Conservation (phyloP, 1,140 invertebrate genomes). For the Papilio polyxenes region DNA sequence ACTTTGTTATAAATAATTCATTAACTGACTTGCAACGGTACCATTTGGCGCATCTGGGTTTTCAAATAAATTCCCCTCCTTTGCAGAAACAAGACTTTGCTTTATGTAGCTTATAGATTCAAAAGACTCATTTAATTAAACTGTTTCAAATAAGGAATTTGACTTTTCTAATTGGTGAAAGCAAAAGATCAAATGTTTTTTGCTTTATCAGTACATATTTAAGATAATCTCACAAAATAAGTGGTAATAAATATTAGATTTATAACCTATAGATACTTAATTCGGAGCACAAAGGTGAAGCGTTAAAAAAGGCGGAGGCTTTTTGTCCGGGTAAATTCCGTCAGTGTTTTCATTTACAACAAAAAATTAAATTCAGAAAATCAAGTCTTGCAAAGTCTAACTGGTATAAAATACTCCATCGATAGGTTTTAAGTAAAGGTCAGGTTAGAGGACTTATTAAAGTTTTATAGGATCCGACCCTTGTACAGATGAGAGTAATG, state of each 20-base stretch:
- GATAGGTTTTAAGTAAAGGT: no score
- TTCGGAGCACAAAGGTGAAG: no score
- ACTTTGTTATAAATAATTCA: conserved; percentile 20
- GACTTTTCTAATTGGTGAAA: no score
- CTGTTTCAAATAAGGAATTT: background rate
- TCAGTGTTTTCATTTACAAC: no score
- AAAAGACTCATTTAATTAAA: background rate
- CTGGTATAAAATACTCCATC: no score
- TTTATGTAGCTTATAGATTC: background rate
- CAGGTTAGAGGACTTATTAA: background rate
- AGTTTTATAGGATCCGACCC: background rate
- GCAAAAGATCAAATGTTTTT: no score
- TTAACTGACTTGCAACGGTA: background rate
- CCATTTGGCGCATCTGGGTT: background rate
- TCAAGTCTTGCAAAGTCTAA: no score
- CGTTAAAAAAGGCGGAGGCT: no score
- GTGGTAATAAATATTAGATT: background rate
- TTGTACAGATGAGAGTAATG: background rate
- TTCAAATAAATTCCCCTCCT: conserved; percentile 1
- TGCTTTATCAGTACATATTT: background rate
- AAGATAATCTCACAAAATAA: background rate
- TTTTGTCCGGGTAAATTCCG: no score
- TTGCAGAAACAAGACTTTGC: background rate
- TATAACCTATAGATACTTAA: no score
- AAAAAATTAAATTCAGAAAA: no score